Evolutionary conservation across 2,888 invertebrate species (phyloP), one percentile per base, ranked within the genome.

Genomic region (Athrips mouffetella): DNA sequence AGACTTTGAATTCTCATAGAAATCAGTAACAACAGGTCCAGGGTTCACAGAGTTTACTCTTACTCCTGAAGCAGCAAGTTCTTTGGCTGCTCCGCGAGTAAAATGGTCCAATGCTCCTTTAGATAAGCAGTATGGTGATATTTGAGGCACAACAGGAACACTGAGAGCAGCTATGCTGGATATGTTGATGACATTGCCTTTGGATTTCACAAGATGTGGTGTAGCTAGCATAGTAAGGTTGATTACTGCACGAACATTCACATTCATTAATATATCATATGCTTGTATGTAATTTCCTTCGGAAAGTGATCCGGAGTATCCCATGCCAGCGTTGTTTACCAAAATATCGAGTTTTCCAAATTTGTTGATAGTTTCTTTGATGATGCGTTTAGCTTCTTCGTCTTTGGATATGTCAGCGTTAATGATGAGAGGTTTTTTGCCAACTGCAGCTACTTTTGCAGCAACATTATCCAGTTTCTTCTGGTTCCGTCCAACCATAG

Each of bases 21-120:
- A 60, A 25, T 69, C 63, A 0, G 77, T 75, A 11, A 40, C 92
- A 0, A 92, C 90, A 0, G 94, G 94, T 4, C 94, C 95, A 11
- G 94, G 95, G 64, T 91, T 92, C 0, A 94, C 91, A 37, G 90
- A 81, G 69, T 94, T 94, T 0, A 93, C 93, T 45, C 94, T 77
- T 0, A 94, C 90, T 0, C 71, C 84, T 55, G 87, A 80, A 1
- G 73, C 54, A 48, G 90, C 91, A 15, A 92, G 70, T 59, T 92
- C 94, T 31, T 93, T 70, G 2, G 94, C 94, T 7, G 90, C 76
- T 62, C 92, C 92, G 55, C 90, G 79, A 0, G 94, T 94, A 54
- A 95, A 90, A 62, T 94, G 94, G 72, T 94, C 94, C 10, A 94
- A 62, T 2, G 92, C 93, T 25, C 93, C 86, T 76, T 95, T 95